phyloP scores from a whole-genome alignment of 1,140 invertebrate genomes.

The Tetranychus cinnabarinus region DNA sequence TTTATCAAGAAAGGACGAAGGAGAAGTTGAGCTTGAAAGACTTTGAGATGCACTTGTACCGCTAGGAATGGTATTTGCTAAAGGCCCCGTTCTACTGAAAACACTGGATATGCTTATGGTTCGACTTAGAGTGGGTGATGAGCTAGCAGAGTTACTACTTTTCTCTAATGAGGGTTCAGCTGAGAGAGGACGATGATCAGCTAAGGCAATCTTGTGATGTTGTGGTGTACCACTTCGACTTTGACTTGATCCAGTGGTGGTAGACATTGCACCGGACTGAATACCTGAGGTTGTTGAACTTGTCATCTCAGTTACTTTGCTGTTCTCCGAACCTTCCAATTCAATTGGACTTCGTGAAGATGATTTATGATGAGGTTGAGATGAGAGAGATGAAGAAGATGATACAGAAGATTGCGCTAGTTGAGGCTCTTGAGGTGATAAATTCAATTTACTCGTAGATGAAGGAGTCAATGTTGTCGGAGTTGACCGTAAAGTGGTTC shows the following conservation, averaged over 20 bases:
- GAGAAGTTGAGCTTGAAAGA: neutral
- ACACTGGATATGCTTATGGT: constrained; percentile 12
- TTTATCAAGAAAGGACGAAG: constrained; percentile 21
- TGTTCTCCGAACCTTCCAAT: neutral
- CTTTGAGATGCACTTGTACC: neutral
- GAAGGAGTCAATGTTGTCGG: constrained; percentile 11
- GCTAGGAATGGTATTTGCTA: neutral
- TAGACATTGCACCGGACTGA: neutral
- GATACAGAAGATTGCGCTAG: constrained; percentile 1
- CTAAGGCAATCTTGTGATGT: neutral
- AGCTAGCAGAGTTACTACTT: constrained; percentile 2
- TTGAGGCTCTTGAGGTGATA: constrained; percentile 9
- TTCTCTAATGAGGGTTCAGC: neutral
- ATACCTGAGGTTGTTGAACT: neutral
- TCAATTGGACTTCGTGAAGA: neutral
- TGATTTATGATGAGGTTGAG: no score
- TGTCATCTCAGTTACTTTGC: neutral
- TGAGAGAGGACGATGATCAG: neutral
- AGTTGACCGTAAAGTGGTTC: neutral
- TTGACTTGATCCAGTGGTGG: neutral
- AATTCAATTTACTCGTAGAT: constrained; percentile 7
- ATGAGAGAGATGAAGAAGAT: no score
- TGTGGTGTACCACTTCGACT: neutral
- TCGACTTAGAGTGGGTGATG: constrained; percentile 8
- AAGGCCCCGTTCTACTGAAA: constrained; percentile 9